Base-by-base conservation (phyloP, 2,888 invertebrate genomes). In the Stomorhina lunata region DNA sequence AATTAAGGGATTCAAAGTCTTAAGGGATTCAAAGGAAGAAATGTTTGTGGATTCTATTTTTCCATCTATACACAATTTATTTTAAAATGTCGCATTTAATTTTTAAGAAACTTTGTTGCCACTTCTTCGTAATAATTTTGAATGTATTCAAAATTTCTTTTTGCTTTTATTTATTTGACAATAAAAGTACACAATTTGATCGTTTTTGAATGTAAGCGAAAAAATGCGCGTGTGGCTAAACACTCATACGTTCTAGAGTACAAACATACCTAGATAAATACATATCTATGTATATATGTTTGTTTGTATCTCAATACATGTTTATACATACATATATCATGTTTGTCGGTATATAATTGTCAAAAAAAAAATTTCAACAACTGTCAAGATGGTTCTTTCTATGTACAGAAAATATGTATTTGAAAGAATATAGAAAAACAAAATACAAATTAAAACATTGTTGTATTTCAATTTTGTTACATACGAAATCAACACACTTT, bases 361-460 rank as follows among this genome's bases (percentile, higher is more conserved):
- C n/a, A n/a, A n/a, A n/a, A n/a, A n/a, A n/a, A n/a, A n/a, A n/a
- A n/a, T n/a, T n/a, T n/a, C n/a, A n/a, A n/a, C n/a, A n/a, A n/a
- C n/a, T n/a, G n/a, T n/a, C n/a, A n/a, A n/a, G n/a, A n/a, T n/a
- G n/a, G n/a, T n/a, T n/a, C n/a, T n/a, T n/a, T n/a, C n/a, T n/a
- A n/a, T n/a, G n/a, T n/a, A n/a, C n/a, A n/a, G n/a, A n/a, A n/a
- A n/a, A n/a, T n/a, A n/a, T n/a, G n/a, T n/a, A n/a, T n/a, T n/a
- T n/a, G 37, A n/a, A 37, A 37, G n/a, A 2, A 37, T n/a, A 37
- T 12, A 12, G 1, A 48, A 25, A 22, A 53, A 55, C 15, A 32
- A 10, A 3, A 53, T n/a, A 40, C 29, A 55, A 69, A 55, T 55
- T 69, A 40, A 29, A 68, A 68, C 9, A 50, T 34, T 68, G 25